A percentile compares a stretch with the other conserved stretches of the same genome.
phyloP scores from a whole-genome alignment of 2,113 vertebrate species.

The Rallus limicola region DNA sequence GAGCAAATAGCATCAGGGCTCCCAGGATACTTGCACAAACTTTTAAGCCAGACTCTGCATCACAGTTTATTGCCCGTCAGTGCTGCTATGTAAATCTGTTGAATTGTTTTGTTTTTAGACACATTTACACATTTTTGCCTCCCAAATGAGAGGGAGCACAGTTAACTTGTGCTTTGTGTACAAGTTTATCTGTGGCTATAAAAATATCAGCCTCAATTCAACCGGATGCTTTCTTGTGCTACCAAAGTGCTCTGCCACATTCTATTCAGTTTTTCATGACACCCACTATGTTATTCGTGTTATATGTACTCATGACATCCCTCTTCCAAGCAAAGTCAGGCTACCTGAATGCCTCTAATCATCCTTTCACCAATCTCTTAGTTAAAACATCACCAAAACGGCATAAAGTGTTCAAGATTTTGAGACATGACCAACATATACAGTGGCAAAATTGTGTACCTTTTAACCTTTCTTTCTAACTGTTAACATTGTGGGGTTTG shows the following conservation, averaged over 20 bases:
- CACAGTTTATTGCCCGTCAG: not conserved
- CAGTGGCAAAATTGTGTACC: not conserved
- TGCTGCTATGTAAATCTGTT: not conserved
- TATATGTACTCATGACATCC: not conserved
- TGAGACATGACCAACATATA: not conserved
- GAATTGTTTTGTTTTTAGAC: not conserved
- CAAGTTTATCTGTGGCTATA: not conserved
- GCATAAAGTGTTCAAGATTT: not conserved
- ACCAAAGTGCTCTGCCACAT: not conserved
- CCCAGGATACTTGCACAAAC: not conserved
- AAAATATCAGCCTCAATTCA: not conserved
- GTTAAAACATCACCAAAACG: rapidly evolving
- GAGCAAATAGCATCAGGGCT: not conserved
- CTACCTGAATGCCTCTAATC: not conserved
- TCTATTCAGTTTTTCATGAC: not conserved
- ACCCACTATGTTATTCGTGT: not conserved
- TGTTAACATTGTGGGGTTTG: not conserved
- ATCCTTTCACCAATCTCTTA: not conserved
- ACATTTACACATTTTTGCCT: not conserved
- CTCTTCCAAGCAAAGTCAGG: not conserved
- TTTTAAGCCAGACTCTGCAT: not conserved
- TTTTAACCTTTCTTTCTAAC: not conserved
- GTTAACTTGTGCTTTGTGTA: not conserved
- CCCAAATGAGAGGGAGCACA: not conserved
- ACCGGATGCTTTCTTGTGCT: not conserved